These are phyloP conservation scores for Cacoxenus indagator DNA, from an alignment of 2,888 invertebrate species.

Conservation along the genomic window DNA sequence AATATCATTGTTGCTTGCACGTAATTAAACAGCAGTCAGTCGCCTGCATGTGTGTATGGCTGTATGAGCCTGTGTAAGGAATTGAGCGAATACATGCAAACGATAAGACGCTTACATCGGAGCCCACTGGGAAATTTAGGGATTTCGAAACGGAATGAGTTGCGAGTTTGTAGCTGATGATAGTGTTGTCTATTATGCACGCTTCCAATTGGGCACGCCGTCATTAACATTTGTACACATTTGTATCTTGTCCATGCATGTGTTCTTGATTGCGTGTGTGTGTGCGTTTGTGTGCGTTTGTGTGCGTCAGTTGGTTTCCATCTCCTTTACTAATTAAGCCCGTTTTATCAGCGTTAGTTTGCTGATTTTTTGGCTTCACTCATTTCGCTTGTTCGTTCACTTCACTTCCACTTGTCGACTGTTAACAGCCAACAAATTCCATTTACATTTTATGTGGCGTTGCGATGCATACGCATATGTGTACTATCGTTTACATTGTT, in stretches of 20 bases:
- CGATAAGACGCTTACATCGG: neutral
- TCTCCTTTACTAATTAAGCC: conserved; percentile 61
- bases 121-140: conserved; percentile 39
- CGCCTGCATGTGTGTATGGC: neutral
- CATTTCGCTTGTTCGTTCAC: neutral
- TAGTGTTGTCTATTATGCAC: conserved; percentile 40
- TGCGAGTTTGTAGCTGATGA: conserved; percentile 29
- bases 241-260: conserved; percentile 30
- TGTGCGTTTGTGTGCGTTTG: conserved; percentile 9
- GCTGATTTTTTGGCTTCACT: conserved; percentile 43
- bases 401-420: conserved; percentile 6
- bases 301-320: conserved; percentile 39
- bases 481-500: neutral
- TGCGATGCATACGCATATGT: neutral
- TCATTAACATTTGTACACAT: conserved; percentile 22
- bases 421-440: conserved; percentile 46
- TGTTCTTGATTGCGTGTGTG: neutral
- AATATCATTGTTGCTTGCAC: conserved; percentile 63
- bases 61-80: neutral
- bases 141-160: conserved; percentile 11
- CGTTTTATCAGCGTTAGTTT: conserved; percentile 57
- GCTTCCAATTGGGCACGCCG: neutral
- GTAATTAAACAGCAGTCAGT: conserved; percentile 54
- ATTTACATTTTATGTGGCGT: conserved; percentile 24
- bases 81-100: too few relatives aligned